phyloP scores from a whole-genome alignment of 2,888 invertebrate genomes.

The Apotomis capreana region DNA sequence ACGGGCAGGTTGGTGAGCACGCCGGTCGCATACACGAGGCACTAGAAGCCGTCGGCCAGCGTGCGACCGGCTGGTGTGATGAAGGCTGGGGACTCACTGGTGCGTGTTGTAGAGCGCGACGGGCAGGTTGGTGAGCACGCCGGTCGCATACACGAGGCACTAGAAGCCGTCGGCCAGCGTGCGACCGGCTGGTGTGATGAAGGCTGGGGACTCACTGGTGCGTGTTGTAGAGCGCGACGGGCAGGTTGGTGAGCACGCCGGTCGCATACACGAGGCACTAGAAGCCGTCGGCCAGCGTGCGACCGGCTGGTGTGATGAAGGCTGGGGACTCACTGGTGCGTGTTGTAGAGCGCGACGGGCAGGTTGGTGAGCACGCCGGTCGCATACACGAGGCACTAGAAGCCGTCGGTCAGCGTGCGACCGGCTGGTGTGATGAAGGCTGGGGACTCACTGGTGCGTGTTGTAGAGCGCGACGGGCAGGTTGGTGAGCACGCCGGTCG shows the following conservation, averaged over 20 bases:
- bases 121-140: slow-evolving; percentile 92
- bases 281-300: slow-evolving; percentile 88
- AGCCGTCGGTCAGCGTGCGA: too few relatives aligned
- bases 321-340: too few relatives aligned
- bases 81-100: slow-evolving; percentile 53
- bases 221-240: slow-evolving; percentile 95
- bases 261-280: slow-evolving; percentile 93
- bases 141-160: slow-evolving; percentile 90
- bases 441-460: slow-evolving; percentile 83
- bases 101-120: slow-evolving; percentile 95
- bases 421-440: too few relatives aligned
- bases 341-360: too few relatives aligned
- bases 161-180: slow-evolving; percentile 93
- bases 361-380: too few relatives aligned
- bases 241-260: slow-evolving; percentile 91
- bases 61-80: slow-evolving; percentile 76
- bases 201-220: slow-evolving; percentile 72
- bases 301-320: too few relatives aligned
- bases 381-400: too few relatives aligned
- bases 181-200: slow-evolving; percentile 63
- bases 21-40: slow-evolving; percentile 91
- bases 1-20: slow-evolving; percentile 93
- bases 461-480: slow-evolving; percentile 95
- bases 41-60: slow-evolving; percentile 92
- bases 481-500: slow-evolving; percentile 91